Evolutionary conservation across 2,888 invertebrate species (phyloP).

Genomic region (Agapetus fuscipes): DNA sequence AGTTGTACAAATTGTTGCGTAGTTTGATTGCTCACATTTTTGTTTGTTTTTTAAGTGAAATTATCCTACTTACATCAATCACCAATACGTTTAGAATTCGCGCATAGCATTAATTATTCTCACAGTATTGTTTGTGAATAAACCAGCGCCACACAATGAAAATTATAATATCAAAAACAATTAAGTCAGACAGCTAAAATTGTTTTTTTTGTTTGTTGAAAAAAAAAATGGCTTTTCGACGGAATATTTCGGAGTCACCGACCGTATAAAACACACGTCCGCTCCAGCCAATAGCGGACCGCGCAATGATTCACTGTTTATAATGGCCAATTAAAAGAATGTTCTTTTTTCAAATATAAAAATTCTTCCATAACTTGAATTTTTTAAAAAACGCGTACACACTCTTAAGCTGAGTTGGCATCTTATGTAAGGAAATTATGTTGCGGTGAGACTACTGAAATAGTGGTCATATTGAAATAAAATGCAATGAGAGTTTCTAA

Average conservation of each 20-base stretch:
- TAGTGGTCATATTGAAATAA: no score
- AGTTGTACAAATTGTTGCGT: no score
- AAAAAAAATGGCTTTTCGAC: neutral
- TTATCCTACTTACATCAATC: no score
- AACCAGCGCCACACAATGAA: slow-evolving; percentile 13
- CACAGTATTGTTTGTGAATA: no score
- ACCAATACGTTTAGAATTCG: no score
- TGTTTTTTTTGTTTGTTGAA: neutral
- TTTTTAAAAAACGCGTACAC: slow-evolving; percentile 2
- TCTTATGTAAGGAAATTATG: no score
- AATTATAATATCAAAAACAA: slow-evolving; percentile 1
- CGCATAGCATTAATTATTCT: no score
- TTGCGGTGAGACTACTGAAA: no score
- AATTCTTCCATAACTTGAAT: slow-evolving; percentile 1
- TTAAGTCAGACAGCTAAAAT: neutral
- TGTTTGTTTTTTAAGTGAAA: no score
- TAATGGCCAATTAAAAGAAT: slow-evolving; percentile 6
- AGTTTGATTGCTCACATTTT: no score
- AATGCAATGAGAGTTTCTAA: no score
- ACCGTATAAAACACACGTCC: slow-evolving; percentile 1
- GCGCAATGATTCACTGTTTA: slow-evolving; percentile 7
- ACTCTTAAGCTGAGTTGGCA: slow-evolving; percentile 2
- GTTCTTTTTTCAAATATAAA: neutral
- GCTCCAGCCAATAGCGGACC: slow-evolving; percentile 7
- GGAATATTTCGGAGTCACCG: neutral